Conservation (phyloP, 2,888 invertebrate species). For the Tachina grossa region DNA sequence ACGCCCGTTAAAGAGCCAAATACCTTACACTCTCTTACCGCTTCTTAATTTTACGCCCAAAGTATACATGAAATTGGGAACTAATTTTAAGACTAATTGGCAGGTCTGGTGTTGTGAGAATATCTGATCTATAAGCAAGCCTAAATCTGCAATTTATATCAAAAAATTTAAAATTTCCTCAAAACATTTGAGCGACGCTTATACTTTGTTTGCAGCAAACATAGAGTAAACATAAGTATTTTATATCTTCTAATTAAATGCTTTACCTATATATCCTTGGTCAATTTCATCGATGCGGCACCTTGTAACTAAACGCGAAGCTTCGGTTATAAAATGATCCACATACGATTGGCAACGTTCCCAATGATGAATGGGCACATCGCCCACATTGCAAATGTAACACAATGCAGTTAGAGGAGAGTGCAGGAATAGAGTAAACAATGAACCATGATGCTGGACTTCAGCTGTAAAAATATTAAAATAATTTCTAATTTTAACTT, state of each 20-base stretch:
- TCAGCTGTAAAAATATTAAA: constrained; percentile 83
- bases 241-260: neutral
- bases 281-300: constrained; percentile 90
- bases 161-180: no score
- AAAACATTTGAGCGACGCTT: no score
- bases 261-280: constrained; percentile 82
- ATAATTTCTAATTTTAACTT: neutral
- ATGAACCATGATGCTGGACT: constrained; percentile 93
- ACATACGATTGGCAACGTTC: constrained; percentile 94
- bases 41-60: no score
- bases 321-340: constrained; percentile 94
- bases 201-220: neutral
- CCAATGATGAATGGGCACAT: constrained; percentile 93
- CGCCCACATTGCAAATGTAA: constrained; percentile 94
- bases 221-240: neutral
- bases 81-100: no score
- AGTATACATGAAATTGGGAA: no score
- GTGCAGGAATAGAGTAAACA: constrained; percentile 97
- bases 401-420: constrained; percentile 96
- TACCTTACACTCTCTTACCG: no score
- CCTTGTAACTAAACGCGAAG: constrained; percentile 91
- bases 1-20: no score
- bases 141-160: no score
- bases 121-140: no score
- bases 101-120: no score